Evolutionary conservation across 2,113 vertebrate species (phyloP), one percentile per base, ranked within the genome.

Genomic region (Neogale vison): DNA sequence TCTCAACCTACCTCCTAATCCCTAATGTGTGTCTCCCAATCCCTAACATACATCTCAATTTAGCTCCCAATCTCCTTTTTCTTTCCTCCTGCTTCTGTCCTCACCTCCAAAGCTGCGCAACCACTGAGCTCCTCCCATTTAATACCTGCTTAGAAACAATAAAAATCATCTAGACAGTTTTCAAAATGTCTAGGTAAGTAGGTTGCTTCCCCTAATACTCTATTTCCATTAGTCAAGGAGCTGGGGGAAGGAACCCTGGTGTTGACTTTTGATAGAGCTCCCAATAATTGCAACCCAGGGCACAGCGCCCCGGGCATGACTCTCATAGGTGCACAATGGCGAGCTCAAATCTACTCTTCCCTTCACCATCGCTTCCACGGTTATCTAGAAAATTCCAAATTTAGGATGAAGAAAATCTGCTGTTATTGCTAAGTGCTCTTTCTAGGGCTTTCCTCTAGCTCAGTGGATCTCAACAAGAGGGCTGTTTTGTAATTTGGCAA

Each of bases 301-400:
- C 47, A 47, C 0, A 0, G 2, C 14, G 7, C 12, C 11, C 2
- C 1, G 15, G 6, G 31, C 1, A 34, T 14, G 50, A 55, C 8
- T 18, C 39, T 5, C 67, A 31, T 4, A 31, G 76, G 17, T 6
- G 5, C 4, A 20, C 34, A 61, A 11, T 0, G 0, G 0, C 3
- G 3, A 10, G 11, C 47, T 69, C 15, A 63, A 65, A 52, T 47
- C 13, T 18, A 2, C 1, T 8, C 11, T 69, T 57, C 17, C 55
- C 10, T 86, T 86, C 15, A 79, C 0, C 0, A 36, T 15, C 2
- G 0, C 52, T 20, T 2, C 7, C 7, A 31, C n/a, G 67, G 61
- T 29, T 21, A 26, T 71, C 88, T 50, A 45, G n/a, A 85, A 42
- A 50, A 42, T 9, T 65, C 36, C 50, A 47, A 81, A n/a, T 50